phyloP scores from a whole-genome alignment of 2,797 vertebrate genomes.

The Meriones psammophilus region DNA sequence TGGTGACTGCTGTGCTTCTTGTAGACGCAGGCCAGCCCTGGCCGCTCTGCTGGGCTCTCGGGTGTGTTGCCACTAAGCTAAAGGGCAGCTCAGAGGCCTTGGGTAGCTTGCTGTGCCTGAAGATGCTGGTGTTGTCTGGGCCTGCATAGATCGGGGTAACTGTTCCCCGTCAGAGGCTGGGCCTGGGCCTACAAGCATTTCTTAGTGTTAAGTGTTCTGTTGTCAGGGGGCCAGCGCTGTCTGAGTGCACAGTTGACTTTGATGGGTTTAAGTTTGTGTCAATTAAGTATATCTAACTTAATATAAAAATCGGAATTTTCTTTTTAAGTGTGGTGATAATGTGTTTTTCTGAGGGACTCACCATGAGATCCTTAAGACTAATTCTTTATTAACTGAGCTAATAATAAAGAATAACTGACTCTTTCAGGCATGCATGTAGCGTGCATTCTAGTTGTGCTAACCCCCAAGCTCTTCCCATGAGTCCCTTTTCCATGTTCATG shows the following conservation, averaged over 20 bases:
- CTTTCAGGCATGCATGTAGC: not conserved
- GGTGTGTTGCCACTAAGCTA: no score
- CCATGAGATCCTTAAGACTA: not conserved
- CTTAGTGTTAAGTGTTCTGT: not conserved
- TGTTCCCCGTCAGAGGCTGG: no score
- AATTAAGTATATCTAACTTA: not conserved
- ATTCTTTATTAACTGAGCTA: not conserved
- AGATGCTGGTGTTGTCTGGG: not conserved
- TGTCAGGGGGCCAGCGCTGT: not conserved
- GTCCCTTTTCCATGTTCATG: not conserved
- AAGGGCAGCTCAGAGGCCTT: not conserved
- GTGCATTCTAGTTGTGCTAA: not conserved
- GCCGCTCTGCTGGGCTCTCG: fast-evolving
- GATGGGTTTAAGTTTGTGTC: not conserved
- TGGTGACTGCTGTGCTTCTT: not conserved
- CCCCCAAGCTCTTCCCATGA: not conserved
- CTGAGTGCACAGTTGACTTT: not conserved
- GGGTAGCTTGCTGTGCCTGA: not conserved
- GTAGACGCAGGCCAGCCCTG: not conserved
- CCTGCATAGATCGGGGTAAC: not conserved
- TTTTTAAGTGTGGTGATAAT: not conserved
- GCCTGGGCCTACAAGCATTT: not conserved
- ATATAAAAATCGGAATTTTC: not conserved
- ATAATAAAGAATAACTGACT: no score
- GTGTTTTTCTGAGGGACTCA: not conserved